phyloP scores from a whole-genome alignment of 2,888 invertebrate genomes.

The Boloria selene region DNA sequence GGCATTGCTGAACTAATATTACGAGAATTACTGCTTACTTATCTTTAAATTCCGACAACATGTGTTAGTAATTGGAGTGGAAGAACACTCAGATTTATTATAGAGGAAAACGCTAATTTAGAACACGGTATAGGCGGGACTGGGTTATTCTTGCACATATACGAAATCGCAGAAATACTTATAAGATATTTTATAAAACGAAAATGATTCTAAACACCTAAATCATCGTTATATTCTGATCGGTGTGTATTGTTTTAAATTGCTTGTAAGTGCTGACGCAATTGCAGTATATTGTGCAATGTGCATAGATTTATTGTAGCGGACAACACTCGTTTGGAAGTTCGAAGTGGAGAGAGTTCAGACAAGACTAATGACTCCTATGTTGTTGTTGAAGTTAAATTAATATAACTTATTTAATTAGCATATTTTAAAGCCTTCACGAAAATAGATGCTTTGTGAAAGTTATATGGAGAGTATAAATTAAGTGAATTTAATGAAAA shows the following conservation, averaged over 20 bases:
- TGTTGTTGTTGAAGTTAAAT: background rate
- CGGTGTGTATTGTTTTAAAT: background rate
- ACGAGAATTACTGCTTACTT: conserved; percentile 43
- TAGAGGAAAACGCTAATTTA: conserved; percentile 37
- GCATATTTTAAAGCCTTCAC: background rate
- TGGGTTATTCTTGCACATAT: background rate
- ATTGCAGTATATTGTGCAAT: background rate
- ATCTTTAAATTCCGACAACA: conserved; percentile 43
- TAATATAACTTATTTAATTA: conserved; percentile 10
- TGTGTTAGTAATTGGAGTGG: conserved; percentile 33
- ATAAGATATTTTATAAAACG: background rate
- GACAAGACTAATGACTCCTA: conserved; percentile 1
- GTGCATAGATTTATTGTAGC: background rate
- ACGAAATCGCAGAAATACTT: background rate
- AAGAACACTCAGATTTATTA: conserved; percentile 32
- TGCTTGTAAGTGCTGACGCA: background rate
- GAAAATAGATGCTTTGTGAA: background rate
- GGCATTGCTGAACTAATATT: conserved; percentile 35
- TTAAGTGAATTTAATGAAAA: background rate
- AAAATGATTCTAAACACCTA: background rate
- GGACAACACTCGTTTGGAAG: background rate
- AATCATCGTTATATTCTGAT: background rate
- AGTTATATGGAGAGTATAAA: background rate
- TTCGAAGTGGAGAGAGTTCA: background rate
- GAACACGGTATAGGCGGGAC: conserved; percentile 13